Evolutionary conservation across 2,888 invertebrate species (phyloP).

Genomic region (Thyatira batis): DNA sequence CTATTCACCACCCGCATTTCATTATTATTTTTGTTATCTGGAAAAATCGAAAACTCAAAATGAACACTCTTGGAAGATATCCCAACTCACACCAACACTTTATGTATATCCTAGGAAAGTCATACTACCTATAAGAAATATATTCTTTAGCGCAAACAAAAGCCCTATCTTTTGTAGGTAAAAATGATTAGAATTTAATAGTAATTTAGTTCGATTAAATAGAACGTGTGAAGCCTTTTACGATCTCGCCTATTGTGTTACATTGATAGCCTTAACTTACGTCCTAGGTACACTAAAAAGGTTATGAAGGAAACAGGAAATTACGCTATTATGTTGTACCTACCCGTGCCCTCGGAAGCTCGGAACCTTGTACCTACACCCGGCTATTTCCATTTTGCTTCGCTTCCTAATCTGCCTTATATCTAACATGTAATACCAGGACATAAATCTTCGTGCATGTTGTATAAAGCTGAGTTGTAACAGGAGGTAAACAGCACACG

Average conservation of each 20-base stretch:
- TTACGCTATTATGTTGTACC: background rate
- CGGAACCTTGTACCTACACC: conserved; percentile 8
- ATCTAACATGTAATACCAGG: conserved; percentile 18
- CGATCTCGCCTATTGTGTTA: background rate
- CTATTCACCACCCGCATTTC: no score
- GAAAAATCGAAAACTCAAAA: no score
- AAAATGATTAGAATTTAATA: no score
- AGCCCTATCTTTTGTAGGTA: no score
- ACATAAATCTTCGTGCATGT: conserved; percentile 20
- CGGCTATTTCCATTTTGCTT: conserved; percentile 20
- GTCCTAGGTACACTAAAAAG: background rate
- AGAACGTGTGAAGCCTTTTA: no score
- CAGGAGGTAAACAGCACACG: background rate
- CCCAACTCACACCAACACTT: no score
- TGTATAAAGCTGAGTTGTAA: background rate
- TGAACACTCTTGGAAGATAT: no score
- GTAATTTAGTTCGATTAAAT: no score
- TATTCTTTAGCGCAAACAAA: no score
- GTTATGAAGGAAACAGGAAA: background rate
- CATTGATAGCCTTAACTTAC: background rate
- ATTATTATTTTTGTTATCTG: no score
- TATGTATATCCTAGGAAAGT: no score
- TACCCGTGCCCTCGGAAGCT: background rate
- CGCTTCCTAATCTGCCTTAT: conserved; percentile 23
- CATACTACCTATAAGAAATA: no score